phyloP scores from a whole-genome alignment of 2,113 vertebrate genomes.

The Struthidea cinerea region DNA sequence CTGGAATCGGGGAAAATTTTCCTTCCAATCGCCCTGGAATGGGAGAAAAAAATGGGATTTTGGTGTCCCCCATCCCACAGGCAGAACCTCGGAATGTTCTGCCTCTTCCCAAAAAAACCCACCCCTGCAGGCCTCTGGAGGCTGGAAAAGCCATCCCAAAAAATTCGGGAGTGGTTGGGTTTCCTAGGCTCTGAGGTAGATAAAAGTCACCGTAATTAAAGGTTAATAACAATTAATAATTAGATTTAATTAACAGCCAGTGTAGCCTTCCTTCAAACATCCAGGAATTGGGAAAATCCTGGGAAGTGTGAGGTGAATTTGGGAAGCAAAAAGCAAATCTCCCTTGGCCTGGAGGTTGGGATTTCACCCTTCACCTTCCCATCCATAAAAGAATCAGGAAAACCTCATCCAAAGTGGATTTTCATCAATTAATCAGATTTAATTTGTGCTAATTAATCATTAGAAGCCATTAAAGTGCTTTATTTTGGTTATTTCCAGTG shows the following conservation, averaged over 20 bases:
- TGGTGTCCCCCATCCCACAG: too few species aligned
- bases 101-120: not conserved
- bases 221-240: not conserved
- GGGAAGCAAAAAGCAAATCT: not conserved
- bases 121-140: not conserved
- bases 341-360: not conserved
- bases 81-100: not conserved
- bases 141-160: not conserved
- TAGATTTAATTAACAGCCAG: not conserved
- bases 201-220: not conserved
- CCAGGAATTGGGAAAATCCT: not conserved
- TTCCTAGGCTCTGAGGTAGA: not conserved
- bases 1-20: not conserved
- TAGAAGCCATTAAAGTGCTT: not conserved
- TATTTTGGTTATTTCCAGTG: not conserved
- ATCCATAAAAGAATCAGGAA: not conserved
- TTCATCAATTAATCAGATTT: not conserved
- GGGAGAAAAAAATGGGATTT: not conserved
- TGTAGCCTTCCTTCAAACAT: not conserved
- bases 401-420: not conserved
- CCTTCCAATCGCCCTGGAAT: not conserved
- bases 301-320: not conserved
- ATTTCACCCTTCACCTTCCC: not conserved
- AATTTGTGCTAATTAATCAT: not conserved
- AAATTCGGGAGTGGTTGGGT: not conserved